Evolutionary conservation across 2,888 invertebrate genomes (phyloP), one percentile per base, ranked within the genome.

Genomic region (Drosophila meridiana): DNA sequence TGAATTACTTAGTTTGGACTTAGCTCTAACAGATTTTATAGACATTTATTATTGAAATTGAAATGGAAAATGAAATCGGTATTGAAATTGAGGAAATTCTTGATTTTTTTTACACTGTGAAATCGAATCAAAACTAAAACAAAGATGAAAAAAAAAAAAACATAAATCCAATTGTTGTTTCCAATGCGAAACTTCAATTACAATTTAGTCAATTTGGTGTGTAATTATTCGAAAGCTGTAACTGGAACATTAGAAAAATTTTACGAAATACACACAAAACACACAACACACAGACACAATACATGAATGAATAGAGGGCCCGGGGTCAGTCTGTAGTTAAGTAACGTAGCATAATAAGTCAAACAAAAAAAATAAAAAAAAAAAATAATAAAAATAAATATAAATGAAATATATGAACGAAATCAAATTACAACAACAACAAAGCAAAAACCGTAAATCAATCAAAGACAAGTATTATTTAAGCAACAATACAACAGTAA

Each of bases 381-480:
- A 20, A 20, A 20, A n/a, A n/a, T n/a, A n/a, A n/a, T n/a, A n/a
- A n/a, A n/a, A n/a, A n/a, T n/a, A n/a, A 56, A 28, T 42, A 56
- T 30, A 56, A 11, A 55, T 28, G 9, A 14, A 59, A 71, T 56
- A 50, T 20, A 43, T 76, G 62, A 70, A 66, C 69, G 67, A 76
- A 83, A 88, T 79, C 82, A 38, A 55, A 28, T 38, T 38, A 28
- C 28, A 55, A 14, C 26, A 13, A 74, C 40, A 40, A 87, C 87
- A 84, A 90, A 78, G 53, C 69, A 84, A 90, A 91, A 92, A 90
- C 87, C 87, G 85, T 84, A 91, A 91, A 90, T 90, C 91, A 91
- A 91, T 91, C 92, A 91, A 90, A 91, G 83, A 82, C 82, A 91
- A 92, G 91, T 91, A 91, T 91, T 91, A 91, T 82, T 80, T 90